Evolutionary conservation across 2,113 vertebrate genomes (phyloP).

Genomic region (Pseudorectes ferrugineus): DNA sequence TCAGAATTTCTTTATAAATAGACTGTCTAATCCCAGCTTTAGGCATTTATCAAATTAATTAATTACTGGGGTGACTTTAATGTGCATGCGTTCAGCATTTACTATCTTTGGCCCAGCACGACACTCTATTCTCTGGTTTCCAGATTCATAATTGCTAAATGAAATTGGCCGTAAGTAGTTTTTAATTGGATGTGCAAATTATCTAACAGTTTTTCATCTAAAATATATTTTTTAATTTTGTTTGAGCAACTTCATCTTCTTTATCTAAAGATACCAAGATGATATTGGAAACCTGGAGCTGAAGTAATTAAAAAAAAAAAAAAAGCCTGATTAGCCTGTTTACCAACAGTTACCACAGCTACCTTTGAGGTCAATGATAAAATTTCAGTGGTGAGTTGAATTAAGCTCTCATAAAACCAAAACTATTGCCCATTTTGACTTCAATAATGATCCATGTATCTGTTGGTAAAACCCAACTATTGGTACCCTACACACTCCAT

Average conservation of each 20-base stretch:
- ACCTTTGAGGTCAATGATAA: background rate
- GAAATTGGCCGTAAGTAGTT: background rate
- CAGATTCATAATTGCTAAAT: conserved; percentile 25
- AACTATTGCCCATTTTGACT: background rate
- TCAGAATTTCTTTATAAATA: conserved; percentile 21
- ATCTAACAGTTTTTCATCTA: background rate
- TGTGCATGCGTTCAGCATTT: background rate
- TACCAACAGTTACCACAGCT: background rate
- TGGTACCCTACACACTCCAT: background rate
- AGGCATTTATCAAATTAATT: conserved; percentile 42
- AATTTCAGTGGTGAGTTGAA: background rate
- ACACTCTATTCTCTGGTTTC: background rate
- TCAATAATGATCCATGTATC: background rate
- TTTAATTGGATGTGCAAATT: conserved; percentile 43
- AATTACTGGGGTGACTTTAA: conserved; percentile 11
- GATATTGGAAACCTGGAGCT: background rate
- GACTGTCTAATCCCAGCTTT: conserved; percentile 31
- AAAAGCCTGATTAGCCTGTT: background rate
- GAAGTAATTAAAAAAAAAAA: background rate
- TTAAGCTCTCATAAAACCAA: background rate
- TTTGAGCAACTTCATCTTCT: background rate
- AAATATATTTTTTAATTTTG: background rate
- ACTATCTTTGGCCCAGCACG: conserved; percentile 1
- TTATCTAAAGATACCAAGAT: background rate
- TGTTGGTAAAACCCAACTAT: conserved; percentile 3